Evolutionary conservation across 2,113 vertebrate species (phyloP).

Genomic region (Monarcha castaneiventris): DNA sequence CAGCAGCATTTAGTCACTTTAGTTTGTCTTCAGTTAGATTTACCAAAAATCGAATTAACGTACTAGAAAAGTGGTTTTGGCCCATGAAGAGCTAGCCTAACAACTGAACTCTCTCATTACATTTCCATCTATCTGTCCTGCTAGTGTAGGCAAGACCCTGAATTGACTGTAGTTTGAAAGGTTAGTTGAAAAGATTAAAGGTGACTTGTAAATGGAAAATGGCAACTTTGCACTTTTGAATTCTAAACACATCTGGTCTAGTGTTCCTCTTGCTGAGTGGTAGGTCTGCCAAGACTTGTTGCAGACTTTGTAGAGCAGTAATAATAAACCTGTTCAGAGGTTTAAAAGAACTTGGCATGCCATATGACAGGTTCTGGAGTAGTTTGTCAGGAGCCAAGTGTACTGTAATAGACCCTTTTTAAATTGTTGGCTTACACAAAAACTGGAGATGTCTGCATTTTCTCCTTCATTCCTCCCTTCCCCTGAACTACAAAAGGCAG

Average conservation of each 20-base stretch:
- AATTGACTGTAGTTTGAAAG: neutral
- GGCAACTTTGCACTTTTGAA: slow-evolving; percentile 19
- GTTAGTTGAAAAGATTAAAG: slow-evolving; percentile 43
- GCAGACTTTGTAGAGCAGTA: slow-evolving; percentile 43
- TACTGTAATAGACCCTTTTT: slow-evolving; percentile 55
- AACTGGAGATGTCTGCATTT: slow-evolving; percentile 25
- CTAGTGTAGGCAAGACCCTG: neutral
- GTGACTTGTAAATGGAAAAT: slow-evolving; percentile 56
- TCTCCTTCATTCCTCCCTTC: neutral
- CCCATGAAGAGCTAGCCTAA: neutral
- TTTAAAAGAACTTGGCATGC: slow-evolving; percentile 55
- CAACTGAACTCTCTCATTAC: neutral
- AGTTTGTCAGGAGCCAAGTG: slow-evolving; percentile 53
- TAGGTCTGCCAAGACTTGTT: slow-evolving; percentile 58
- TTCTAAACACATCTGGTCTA: slow-evolving; percentile 57
- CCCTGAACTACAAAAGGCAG: slow-evolving; percentile 10
- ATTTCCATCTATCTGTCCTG: neutral
- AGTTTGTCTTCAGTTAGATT: neutral
- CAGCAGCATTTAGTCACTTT: neutral
- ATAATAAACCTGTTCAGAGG: slow-evolving; percentile 60
- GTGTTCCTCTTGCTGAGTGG: slow-evolving; percentile 33
- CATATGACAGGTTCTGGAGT: slow-evolving; percentile 47
- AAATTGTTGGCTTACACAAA: slow-evolving; percentile 36
- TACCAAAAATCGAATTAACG: neutral
- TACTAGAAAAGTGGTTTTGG: neutral